Evolutionary conservation across 2,888 invertebrate genomes (phyloP).

Genomic region (Acleris emargana): DNA sequence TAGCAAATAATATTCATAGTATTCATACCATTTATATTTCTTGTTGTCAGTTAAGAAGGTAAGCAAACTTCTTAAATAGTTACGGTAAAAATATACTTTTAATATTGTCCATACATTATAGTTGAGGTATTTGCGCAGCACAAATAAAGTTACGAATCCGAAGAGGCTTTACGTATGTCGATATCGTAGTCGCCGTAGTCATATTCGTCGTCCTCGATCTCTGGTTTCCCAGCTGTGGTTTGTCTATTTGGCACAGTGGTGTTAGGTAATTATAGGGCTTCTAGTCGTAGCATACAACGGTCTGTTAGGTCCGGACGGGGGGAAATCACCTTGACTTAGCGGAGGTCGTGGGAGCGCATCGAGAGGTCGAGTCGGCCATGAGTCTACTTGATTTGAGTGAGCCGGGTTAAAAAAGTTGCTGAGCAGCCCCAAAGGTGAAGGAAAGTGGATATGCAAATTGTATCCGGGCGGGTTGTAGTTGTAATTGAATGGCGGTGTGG

Average conservation of each 20-base stretch:
- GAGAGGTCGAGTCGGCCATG: slow-evolving; percentile 25
- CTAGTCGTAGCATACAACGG: slow-evolving; percentile 3
- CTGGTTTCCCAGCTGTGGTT: no score
- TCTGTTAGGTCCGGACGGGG: neutral
- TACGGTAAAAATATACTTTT: no score
- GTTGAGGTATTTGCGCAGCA: slow-evolving; percentile 6
- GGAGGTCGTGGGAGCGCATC: slow-evolving; percentile 32
- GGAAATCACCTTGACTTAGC: slow-evolving; percentile 31
- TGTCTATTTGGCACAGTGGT: no score
- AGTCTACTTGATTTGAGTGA: slow-evolving; percentile 26
- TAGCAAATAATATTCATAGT: no score
- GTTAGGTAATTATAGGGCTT: neutral
- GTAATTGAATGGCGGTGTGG: neutral
- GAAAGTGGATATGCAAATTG: slow-evolving; percentile 13
- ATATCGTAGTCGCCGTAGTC: slow-evolving; percentile 40
- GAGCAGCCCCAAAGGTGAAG: slow-evolving; percentile 8
- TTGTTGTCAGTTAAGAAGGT: no score
- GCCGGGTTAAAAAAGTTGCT: slow-evolving; percentile 22
- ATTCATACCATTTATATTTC: no score
- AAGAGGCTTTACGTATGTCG: slow-evolving; percentile 38
- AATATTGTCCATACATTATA: neutral
- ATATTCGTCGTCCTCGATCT: neutral
- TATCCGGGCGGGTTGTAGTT: slow-evolving; percentile 4
- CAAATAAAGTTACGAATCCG: neutral
- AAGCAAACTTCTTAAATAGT: no score